Evolutionary conservation across 2,888 invertebrate species (phyloP).

Genomic region (Ptychoptera contaminata): DNA sequence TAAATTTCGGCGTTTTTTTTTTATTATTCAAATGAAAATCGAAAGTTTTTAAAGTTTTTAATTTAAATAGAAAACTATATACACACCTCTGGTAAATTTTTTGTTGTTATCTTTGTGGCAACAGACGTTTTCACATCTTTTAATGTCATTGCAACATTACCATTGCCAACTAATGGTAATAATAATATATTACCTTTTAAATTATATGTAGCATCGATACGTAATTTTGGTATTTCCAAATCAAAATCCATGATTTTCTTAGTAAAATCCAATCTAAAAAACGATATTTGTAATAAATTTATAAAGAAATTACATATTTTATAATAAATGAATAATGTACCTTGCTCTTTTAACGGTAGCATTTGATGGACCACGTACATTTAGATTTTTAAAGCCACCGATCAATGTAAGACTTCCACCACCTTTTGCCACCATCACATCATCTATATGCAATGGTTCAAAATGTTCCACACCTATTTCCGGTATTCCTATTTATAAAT

Average conservation of each 20-base stretch:
- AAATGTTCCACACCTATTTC: slow-evolving; percentile 40
- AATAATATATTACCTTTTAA: slow-evolving; percentile 41
- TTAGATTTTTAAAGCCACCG: slow-evolving; percentile 38
- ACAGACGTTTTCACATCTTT: slow-evolving; percentile 37
- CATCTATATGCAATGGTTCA: slow-evolving; percentile 38
- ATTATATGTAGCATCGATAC: slow-evolving; percentile 40
- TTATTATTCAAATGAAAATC: too few relatives aligned
- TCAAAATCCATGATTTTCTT: slow-evolving; percentile 37
- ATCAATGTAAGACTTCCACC: slow-evolving; percentile 35
- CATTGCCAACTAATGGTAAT: slow-evolving; percentile 39
- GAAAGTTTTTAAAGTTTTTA: background rate
- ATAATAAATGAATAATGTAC: slow-evolving; percentile 13
- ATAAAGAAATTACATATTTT: background rate
- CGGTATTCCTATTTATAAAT: slow-evolving; percentile 31
- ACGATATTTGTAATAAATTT: too few relatives aligned
- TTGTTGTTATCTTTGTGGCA: slow-evolving; percentile 33
- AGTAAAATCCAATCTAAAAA: slow-evolving; percentile 33
- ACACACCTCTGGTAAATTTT: slow-evolving; percentile 25
- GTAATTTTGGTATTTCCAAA: slow-evolving; percentile 35
- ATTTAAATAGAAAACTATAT: background rate
- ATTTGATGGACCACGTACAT: slow-evolving; percentile 40
- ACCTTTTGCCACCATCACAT: slow-evolving; percentile 38
- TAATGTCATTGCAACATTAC: slow-evolving; percentile 36
- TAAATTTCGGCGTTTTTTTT: too few relatives aligned
- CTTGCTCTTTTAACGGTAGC: slow-evolving; percentile 30